Percentiles rank a stretch among this genome's conserved stretches.
These are phyloP conservation scores for Diadophis punctatus DNA, from an alignment of 2,113 vertebrate genomes.

Conservation along the genomic window DNA sequence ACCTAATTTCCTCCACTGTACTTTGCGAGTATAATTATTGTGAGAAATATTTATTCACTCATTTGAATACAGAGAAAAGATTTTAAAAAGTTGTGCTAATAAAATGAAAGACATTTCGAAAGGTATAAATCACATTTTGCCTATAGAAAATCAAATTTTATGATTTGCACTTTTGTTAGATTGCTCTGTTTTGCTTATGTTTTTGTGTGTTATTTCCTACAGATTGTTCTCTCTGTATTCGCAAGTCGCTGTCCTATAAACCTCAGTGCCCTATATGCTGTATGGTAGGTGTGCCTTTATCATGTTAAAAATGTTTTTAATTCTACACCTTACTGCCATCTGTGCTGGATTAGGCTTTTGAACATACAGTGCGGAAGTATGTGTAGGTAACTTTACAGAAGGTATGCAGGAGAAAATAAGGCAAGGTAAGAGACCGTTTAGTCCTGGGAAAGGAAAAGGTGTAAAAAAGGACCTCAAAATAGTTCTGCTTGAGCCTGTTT, in stretches of 20 bases:
- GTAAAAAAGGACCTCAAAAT: neutral
- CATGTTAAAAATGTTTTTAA: neutral
- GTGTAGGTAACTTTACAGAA: neutral
- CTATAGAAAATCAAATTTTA: neutral
- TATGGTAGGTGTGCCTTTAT: constrained; percentile 75
- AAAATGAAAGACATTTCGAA: neutral
- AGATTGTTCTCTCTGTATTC: constrained; percentile 96
- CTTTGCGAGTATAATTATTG: neutral
- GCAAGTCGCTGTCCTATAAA: constrained; percentile 91
- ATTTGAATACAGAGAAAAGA: neutral
- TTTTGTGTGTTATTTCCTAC: constrained; percentile 30
- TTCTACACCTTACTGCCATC: neutral
- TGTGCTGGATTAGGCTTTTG: neutral
- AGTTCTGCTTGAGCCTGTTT: neutral
- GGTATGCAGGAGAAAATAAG: neutral
- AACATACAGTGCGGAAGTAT: neutral
- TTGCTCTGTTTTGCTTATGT: constrained; percentile 7
- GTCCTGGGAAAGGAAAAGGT: neutral
- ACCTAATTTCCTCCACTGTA: neutral
- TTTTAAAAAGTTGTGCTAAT: neutral
- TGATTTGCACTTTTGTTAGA: neutral
- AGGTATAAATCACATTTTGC: neutral
- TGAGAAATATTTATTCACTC: neutral
- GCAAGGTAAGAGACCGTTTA: neutral
- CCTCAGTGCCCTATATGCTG: constrained; percentile 88